phyloP scores from a whole-genome alignment of 1,140 invertebrate species.

The Bombus huntii region DNA sequence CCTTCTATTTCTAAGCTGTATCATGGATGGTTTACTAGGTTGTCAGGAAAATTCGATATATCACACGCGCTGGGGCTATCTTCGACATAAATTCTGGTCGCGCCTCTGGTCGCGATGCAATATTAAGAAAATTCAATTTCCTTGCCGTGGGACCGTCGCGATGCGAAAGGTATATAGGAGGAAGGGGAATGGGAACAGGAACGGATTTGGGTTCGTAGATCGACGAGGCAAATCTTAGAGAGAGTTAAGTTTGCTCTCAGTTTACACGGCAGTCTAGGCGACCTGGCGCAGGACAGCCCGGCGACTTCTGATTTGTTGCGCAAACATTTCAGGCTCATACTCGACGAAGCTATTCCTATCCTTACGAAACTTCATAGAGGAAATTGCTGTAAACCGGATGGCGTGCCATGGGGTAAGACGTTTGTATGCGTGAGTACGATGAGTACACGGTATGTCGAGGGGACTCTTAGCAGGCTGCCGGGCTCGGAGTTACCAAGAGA shows the following conservation, averaged over 20 bases:
- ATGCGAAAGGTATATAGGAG: conserved; percentile 13
- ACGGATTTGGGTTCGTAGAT: conserved; percentile 26
- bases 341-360: conserved; percentile 13
- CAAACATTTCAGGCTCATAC: conserved; percentile 52
- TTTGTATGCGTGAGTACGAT: conserved; percentile 27
- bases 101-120: conserved; percentile 36
- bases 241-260: conserved; percentile 51
- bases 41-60: conserved; percentile 45
- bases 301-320: conserved; percentile 60
- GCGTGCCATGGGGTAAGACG: conserved; percentile 40
- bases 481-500: not conserved
- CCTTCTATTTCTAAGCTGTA: conserved; percentile 23
- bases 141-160: conserved; percentile 34
- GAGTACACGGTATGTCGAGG: conserved; percentile 30
- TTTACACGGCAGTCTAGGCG: conserved; percentile 39
- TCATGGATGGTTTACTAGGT: conserved; percentile 27
- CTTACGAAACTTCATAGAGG: conserved; percentile 54
- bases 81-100: conserved; percentile 53
- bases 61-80: conserved; percentile 39
- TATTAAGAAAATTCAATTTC: conserved; percentile 62
- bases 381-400: conserved; percentile 63
- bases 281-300: conserved; percentile 17
- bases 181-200: not conserved
- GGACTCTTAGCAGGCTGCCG: not conserved
- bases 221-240: conserved; percentile 37